These are phyloP conservation scores for Tichodroma muraria DNA, from an alignment of 2,113 vertebrate species.

Conservation along the genomic window DNA sequence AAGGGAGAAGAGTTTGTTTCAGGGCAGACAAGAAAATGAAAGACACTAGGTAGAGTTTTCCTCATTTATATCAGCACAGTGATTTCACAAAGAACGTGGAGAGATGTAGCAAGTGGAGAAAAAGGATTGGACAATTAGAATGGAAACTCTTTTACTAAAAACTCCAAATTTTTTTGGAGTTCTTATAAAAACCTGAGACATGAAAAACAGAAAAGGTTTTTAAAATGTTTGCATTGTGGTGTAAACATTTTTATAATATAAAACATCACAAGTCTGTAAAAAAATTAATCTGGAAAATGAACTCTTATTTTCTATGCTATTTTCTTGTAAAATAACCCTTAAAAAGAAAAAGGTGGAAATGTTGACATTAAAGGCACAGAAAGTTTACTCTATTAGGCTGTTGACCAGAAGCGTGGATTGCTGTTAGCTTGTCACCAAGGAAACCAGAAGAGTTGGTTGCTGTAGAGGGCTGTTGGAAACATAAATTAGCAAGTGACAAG, in stretches of 20 bases:
- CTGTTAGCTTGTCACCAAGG: neutral
- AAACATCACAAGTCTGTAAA: neutral
- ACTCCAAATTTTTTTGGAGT: neutral
- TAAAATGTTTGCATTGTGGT: neutral
- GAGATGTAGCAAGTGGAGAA: neutral
- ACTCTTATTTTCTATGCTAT: neutral
- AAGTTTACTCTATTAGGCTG: neutral
- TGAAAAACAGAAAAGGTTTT: neutral
- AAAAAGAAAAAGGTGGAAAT: neutral
- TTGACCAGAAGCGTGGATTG: neutral
- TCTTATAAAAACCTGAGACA: neutral
- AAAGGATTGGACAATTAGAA: neutral
- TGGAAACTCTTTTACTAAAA: neutral
- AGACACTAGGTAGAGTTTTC: neutral
- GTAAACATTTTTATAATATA: neutral
- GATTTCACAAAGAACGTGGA: neutral
- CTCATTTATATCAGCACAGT: neutral
- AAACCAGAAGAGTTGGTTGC: neutral
- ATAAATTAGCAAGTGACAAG: neutral
- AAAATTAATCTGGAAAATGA: neutral
- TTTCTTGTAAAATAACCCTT: neutral
- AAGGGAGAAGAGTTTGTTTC: neutral
- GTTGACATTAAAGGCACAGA: neutral
- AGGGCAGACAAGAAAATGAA: neutral
- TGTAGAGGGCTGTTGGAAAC: neutral